Base-by-base conservation (phyloP, 64 coral and sea anemone genomes). In the Acropora yongei region DNA sequence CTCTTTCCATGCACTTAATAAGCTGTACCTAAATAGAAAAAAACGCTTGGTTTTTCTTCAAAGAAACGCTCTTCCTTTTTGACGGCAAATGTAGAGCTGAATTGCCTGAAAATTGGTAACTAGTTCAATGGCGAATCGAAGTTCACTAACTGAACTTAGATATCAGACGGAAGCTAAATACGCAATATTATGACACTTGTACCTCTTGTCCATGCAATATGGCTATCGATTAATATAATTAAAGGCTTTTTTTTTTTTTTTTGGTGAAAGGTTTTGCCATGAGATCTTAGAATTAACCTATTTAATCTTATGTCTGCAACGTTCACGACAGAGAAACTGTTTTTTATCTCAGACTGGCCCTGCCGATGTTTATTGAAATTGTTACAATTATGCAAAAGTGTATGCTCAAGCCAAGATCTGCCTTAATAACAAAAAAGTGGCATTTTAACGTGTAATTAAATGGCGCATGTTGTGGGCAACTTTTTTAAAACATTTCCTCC, bases 361-460 rank as follows among this genome's bases (percentile, higher is more conserved):
- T 30, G 10, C 18, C 14, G 47, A 16, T 67, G 60, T 44, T 84
- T 46, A 84, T 68, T 11, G 44, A 68, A 20, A 41, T 45, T 82
- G 47, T 68, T 84, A 47, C 66, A 46, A 84, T 84, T 85, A 85
- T 85, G 82, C 65, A 72, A 85, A 85, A 71, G 44, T 71, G 17
- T 47, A 45, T 9, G 0, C 44, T 69, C 47, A 83, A 71, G 13
- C 72, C 13, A 85, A 85, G 1, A 6, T 4, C 44, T 67, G 18
- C 65, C 1, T 7, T 48, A 45, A 46, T 71, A 68, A 48, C 47
- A 13, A 5, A 48, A 85, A 72, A 48, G 60, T 47, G 42, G 44
- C 47, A 68, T 55, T 55, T 5, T 55, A 47, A 68, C 43, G 66
- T 48, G 2, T 47, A 49, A 71, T 71, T 49, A 6, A 82, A 63